Conservation (phyloP, 2,888 invertebrate genomes). For the Orthonevra nobilis region DNA sequence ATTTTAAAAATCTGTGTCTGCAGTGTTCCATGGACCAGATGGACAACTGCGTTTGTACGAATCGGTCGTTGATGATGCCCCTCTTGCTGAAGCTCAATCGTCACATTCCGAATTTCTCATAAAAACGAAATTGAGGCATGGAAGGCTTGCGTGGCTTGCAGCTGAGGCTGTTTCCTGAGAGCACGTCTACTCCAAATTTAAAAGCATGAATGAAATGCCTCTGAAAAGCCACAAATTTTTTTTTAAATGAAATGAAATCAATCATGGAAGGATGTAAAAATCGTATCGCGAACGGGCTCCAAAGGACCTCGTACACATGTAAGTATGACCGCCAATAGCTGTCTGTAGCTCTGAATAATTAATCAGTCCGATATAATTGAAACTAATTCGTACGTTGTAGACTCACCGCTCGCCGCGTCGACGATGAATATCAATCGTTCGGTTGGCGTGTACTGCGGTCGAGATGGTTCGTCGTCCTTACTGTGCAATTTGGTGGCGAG, state of each 20-base stretch:
- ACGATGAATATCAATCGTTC: constrained; percentile 27
- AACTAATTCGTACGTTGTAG: constrained; percentile 65
- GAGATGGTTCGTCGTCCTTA: constrained; percentile 8
- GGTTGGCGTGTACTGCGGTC: constrained; percentile 49
- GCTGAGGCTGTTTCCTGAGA: constrained; percentile 2
- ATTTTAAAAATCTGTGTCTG: constrained; percentile 21
- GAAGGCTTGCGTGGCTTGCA: constrained; percentile 17
- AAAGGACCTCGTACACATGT: background rate
- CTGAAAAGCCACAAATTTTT: too few species aligned
- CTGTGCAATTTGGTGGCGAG: constrained; percentile 45
- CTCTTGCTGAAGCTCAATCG: background rate
- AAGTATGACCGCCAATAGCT: constrained; percentile 21
- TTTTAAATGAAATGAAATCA: constrained; percentile 53
- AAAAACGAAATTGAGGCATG: constrained; percentile 3
- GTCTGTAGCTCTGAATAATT: constrained; percentile 43
- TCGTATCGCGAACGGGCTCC: background rate
- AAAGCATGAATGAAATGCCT: background rate
- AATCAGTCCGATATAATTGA: constrained; percentile 66
- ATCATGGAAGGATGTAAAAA: constrained; percentile 40
- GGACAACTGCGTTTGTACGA: constrained; percentile 32
- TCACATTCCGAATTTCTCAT: constrained; percentile 30
- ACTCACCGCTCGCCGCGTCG: background rate
- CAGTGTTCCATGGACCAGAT: constrained; percentile 3
- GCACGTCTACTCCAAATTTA: constrained; percentile 19
- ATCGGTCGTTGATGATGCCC: too few species aligned